These are phyloP conservation scores for Sphenodon punctatus DNA, from an alignment of 2,797 vertebrate genomes.

Conservation along the genomic window DNA sequence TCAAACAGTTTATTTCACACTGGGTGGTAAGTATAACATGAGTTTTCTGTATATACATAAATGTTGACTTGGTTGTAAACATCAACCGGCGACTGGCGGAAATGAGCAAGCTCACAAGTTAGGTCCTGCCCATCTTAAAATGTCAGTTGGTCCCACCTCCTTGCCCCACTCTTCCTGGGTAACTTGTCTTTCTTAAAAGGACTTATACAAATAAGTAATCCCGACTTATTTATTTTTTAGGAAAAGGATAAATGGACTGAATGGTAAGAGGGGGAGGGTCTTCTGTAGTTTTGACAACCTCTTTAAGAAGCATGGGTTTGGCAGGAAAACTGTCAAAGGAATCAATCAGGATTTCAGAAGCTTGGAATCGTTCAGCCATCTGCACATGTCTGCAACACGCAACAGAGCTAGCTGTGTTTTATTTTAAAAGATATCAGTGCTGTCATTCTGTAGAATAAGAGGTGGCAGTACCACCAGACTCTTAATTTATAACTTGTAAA, in stretches of 20 bases:
- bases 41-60: not conserved
- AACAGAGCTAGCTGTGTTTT: not conserved
- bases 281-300: not conserved
- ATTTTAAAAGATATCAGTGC: not conserved
- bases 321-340: conserved; percentile 17
- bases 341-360: conserved; percentile 25
- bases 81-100: not conserved
- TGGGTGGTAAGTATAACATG: not conserved
- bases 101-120: not conserved
- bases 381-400: conserved; percentile 1
- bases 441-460: not conserved
- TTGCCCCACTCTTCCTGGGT: too few relatives aligned
- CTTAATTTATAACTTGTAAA: too few relatives aligned
- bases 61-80: not conserved
- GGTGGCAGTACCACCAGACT: not conserved
- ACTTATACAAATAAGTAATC: not conserved
- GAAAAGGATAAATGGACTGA: not conserved
- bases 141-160: too few relatives aligned
- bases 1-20: not conserved
- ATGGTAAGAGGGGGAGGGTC: too few relatives aligned
- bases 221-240: rapidly evolving
- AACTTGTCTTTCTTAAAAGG: not conserved
- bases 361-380: conserved; percentile 33
- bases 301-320: not conserved
- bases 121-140: too few relatives aligned